Evolutionary conservation across 1,140 invertebrate species (phyloP), one percentile per base, ranked within the genome.

Genomic region (Nylanderia fulva): DNA sequence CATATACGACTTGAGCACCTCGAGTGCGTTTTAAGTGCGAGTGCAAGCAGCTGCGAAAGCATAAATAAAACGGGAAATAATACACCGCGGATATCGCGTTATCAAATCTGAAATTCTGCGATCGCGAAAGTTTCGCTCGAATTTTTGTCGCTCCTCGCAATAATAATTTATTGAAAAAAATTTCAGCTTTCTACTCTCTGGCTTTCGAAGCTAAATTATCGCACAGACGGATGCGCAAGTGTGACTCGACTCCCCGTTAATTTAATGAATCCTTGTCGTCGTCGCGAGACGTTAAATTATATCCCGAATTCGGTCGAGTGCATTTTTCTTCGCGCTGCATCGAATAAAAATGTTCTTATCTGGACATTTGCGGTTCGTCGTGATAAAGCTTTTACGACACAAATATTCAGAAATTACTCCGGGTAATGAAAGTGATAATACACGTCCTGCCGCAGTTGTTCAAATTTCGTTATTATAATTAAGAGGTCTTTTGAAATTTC

Each of bases 241-340:
- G 77, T 80, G 76, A 80, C 77, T 79, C 76, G 63, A n/a, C 74
- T 63, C 58, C 58, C 27, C 27, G 74, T 7, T 42, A 80, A 80
- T 80, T 80, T 80, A 39, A n/a, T 24, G 64, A 80, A 80, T 80
- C 56, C 48, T 29, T 48, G n/a, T 58, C 36, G n/a, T 56, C 18
- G 29, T 52, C 18, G 13, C 61, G 45, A 48, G 63, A 48, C 7
- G 33, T 18, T 69, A 80, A 69, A 80, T 80, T 80, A 24, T n/a
- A n/a, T n/a, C n/a, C 45, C 36, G 27, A 71, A 71, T 71, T 80
- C 27, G 52, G 36, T 29, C 36, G 45, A 69, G 48, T 36, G 33
- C 42, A 63, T 76, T 54, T n/a, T 69, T 11, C 33, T 27, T 39
- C 75, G 39, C 29, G 3, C 13, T 13, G n/a, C 42, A n/a, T 21